Evolutionary conservation across 2,797 vertebrate genomes (phyloP).

Genomic region (Microchirus variegatus): DNA sequence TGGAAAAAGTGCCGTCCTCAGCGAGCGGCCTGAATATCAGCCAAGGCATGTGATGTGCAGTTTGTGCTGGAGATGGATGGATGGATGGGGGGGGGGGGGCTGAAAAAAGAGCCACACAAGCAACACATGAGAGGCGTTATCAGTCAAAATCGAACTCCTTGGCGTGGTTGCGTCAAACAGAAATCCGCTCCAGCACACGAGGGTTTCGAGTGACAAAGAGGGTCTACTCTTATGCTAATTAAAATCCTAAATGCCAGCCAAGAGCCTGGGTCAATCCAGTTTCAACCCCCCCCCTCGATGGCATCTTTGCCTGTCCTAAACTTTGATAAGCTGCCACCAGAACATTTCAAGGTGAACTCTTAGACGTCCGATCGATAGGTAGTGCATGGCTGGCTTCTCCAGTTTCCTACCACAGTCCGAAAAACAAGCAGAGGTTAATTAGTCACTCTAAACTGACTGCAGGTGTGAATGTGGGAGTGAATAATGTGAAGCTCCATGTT

Average conservation of each 20-base stretch:
- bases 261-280: constrained; percentile 25
- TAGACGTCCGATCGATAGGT: too few relatives aligned
- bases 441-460: too few relatives aligned
- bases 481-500: too few relatives aligned
- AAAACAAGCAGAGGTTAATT: too few relatives aligned
- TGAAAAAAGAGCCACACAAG: constrained; percentile 34
- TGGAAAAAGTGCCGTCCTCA: constrained; percentile 57
- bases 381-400: too few relatives aligned
- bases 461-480: too few relatives aligned
- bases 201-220: constrained; percentile 40
- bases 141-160: constrained; percentile 28
- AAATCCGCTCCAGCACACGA: constrained; percentile 42
- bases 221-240: constrained; percentile 26
- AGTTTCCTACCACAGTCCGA: too few relatives aligned
- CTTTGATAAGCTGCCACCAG: too few relatives aligned
- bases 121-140: constrained; percentile 44
- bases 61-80: constrained; percentile 33
- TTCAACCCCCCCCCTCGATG: background rate
- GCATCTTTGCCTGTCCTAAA: too few relatives aligned
- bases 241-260: constrained; percentile 69
- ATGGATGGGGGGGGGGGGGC: constrained; percentile 13
- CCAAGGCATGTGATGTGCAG: constrained; percentile 21
- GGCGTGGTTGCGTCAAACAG: constrained; percentile 29
- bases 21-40: constrained; percentile 30
- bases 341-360: too few relatives aligned